Evolutionary conservation across 2,888 invertebrate species (phyloP).

Genomic region (Cephus pygmeus): DNA sequence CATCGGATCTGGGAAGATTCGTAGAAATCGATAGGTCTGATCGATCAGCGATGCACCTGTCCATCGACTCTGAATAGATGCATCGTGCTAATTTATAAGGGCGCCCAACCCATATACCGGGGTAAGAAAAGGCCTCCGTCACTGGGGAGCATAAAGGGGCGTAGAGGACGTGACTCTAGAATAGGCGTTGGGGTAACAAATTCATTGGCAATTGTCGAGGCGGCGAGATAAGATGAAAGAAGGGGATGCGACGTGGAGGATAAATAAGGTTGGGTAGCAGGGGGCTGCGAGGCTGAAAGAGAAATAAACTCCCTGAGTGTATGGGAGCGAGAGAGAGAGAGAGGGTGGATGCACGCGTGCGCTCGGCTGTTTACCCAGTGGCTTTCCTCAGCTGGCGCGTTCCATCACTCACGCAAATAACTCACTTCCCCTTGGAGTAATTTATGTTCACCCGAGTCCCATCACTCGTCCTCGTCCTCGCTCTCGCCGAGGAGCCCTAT

Average conservation of each 20-base stretch:
- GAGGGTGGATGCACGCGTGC: constrained; percentile 36
- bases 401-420: constrained; percentile 66
- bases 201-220: constrained; percentile 2
- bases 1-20: background rate
- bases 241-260: background rate
- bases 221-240: constrained; percentile 10
- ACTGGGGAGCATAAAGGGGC: background rate
- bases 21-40: background rate
- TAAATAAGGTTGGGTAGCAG: background rate
- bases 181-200: constrained; percentile 4
- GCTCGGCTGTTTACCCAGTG: constrained; percentile 47
- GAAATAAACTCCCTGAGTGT: background rate
- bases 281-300: background rate
- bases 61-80: background rate
- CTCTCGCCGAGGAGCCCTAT: constrained; percentile 23
- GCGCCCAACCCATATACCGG: background rate
- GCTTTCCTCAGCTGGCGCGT: constrained; percentile 63
- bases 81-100: background rate
- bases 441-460: constrained; percentile 59
- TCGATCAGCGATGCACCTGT: background rate
- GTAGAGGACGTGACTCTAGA: background rate
- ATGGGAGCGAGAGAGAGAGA: constrained; percentile 7
- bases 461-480: constrained; percentile 46
- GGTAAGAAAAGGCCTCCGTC: background rate
- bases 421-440: constrained; percentile 63